Evolutionary conservation across 92 coral and sea anemone genomes (phyloP).

Genomic region (Zoanthus sansibaricus): DNA sequence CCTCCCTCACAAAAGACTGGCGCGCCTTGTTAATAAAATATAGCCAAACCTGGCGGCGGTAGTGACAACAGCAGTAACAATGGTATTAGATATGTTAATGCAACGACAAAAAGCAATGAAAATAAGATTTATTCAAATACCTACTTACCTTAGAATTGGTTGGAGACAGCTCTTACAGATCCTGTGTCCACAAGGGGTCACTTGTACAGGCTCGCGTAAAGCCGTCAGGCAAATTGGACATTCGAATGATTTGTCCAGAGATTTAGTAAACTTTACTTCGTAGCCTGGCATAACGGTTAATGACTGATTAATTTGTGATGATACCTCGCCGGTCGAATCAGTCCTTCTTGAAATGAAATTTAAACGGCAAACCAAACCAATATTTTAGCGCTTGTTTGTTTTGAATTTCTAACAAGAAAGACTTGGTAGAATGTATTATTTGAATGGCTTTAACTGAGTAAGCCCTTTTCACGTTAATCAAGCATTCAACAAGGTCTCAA

Average conservation of each 20-base stretch:
- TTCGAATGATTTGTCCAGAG: conserved; percentile 95
- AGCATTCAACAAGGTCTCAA: no score
- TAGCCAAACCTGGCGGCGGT: background rate
- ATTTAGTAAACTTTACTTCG: conserved; percentile 79
- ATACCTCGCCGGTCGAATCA: no score
- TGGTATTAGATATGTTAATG: no score
- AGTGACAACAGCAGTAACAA: background rate
- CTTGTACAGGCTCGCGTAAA: conserved; percentile 96
- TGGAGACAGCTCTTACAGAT: conserved; percentile 92
- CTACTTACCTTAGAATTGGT: conserved; percentile 86
- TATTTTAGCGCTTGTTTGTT: no score
- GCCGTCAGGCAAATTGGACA: conserved; percentile 97
- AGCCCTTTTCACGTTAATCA: no score
- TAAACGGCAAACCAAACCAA: no score
- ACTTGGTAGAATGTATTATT: no score
- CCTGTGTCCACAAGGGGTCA: conserved; percentile 99
- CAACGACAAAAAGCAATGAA: background rate
- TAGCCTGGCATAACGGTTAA: conserved; percentile 86
- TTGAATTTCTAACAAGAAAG: no score
- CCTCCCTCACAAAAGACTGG: no score
- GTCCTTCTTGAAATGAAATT: no score
- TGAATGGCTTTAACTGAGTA: no score
- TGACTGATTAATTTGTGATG: background rate
- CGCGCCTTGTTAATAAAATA: no score
- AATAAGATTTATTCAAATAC: background rate